These are phyloP conservation scores for Sinella curviseta DNA, from an alignment of 1,140 invertebrate species.

Conservation along the genomic window DNA sequence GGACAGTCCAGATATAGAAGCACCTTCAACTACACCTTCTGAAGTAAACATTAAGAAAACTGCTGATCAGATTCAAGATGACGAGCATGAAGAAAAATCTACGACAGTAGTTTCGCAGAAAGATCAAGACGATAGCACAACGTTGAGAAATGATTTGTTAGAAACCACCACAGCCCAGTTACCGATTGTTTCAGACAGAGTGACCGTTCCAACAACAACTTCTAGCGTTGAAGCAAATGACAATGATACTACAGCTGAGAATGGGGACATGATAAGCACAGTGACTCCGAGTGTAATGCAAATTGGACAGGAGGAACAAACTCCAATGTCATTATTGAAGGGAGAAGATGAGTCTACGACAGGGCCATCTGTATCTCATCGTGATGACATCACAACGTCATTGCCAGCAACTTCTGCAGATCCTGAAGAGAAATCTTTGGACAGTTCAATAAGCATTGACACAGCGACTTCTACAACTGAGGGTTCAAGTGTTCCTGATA, in stretches of 20 bases:
- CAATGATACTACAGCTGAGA: not conserved
- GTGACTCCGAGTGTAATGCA: too few relatives aligned
- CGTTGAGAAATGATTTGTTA: too few relatives aligned
- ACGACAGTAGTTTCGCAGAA: not conserved
- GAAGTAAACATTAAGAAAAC: not conserved
- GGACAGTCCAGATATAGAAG: not conserved
- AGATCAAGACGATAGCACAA: not conserved
- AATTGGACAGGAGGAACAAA: too few relatives aligned
- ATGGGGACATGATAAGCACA: too few relatives aligned
- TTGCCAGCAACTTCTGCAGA: not conserved
- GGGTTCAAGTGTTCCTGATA: too few relatives aligned
- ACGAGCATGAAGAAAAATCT: not conserved
- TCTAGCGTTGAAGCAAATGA: too few relatives aligned
- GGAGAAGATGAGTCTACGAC: not conserved
- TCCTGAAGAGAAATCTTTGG: too few relatives aligned
- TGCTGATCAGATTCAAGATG: not conserved
- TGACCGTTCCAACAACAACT: not conserved
- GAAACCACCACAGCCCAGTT: too few relatives aligned
- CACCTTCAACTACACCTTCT: not conserved
- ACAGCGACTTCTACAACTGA: too few relatives aligned
- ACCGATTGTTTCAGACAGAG: not conserved
- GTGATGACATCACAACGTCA: not conserved
- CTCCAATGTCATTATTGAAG: too few relatives aligned
- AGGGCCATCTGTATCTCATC: not conserved
- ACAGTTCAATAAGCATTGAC: too few relatives aligned